These are phyloP conservation scores for Brachynemurus nebulosus DNA, from an alignment of 2,888 invertebrate genomes.

Conservation along the genomic window DNA sequence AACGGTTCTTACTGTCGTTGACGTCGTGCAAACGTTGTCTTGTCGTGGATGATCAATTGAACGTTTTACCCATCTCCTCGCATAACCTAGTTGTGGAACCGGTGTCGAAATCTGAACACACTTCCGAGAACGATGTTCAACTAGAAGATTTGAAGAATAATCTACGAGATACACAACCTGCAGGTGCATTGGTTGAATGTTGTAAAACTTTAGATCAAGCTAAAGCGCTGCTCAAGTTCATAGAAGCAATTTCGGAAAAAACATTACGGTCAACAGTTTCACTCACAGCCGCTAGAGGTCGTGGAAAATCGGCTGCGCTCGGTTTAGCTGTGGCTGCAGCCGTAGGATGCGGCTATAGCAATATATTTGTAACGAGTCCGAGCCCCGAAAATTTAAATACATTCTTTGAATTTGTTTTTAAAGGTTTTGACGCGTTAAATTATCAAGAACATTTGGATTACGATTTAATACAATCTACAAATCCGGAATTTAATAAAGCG, in stretches of 20 bases:
- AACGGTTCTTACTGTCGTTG: constrained; percentile 83
- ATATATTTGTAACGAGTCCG: constrained; percentile 95
- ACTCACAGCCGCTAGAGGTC: constrained; percentile 88
- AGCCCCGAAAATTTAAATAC: constrained; percentile 97
- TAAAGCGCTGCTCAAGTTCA: constrained; percentile 80
- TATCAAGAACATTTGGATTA: constrained; percentile 96
- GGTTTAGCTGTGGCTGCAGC: constrained; percentile 84
- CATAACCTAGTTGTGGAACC: constrained; percentile 71
- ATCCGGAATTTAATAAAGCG: constrained; percentile 93
- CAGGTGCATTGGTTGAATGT: constrained; percentile 72
- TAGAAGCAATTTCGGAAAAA: constrained; percentile 92
- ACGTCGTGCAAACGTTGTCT: constrained; percentile 77
- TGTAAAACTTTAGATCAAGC: constrained; percentile 93
- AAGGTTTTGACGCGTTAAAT: constrained; percentile 85
- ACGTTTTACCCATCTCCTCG: constrained; percentile 83
- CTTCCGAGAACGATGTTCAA: constrained; percentile 40
- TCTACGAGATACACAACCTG: constrained; percentile 80
- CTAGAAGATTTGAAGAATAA: constrained; percentile 66
- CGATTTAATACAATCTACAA: constrained; percentile 84
- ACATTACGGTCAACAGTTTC: constrained; percentile 77
- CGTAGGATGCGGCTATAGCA: constrained; percentile 67
- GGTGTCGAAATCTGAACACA: constrained; percentile 39
- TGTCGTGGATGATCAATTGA: constrained; percentile 88
- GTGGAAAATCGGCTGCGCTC: constrained; percentile 96
- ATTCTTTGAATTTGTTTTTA: constrained; percentile 90